Evolutionary conservation across 2,113 vertebrate genomes (phyloP).

Genomic region (Microcebus ravelobensis): DNA sequence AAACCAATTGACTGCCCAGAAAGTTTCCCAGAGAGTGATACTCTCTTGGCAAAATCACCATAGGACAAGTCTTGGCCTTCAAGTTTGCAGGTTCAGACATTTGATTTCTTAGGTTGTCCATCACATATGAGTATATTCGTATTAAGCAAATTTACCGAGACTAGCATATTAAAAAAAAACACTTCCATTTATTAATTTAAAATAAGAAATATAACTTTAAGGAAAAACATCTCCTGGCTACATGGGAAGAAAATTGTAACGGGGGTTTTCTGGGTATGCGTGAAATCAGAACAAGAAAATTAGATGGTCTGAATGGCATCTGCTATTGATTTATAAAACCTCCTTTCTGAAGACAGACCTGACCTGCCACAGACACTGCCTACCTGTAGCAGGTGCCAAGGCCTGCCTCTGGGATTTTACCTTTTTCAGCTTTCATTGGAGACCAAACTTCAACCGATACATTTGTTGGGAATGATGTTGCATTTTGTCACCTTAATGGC

Average conservation of each 20-base stretch:
- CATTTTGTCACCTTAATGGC: not conserved
- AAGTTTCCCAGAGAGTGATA: not conserved
- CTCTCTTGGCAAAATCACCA: not conserved
- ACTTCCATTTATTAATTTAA: not conserved
- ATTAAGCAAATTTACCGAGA: not conserved
- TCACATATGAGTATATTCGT: not conserved
- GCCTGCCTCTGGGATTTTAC: not conserved
- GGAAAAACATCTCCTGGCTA: not conserved
- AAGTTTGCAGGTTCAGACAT: not conserved
- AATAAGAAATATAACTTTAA: not conserved
- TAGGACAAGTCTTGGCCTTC: not conserved
- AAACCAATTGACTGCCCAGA: not conserved
- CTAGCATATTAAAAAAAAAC: not conserved
- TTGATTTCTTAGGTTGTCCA: not conserved
- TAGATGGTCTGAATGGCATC: not conserved
- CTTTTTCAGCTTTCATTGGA: not conserved
- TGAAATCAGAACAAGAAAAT: not conserved
- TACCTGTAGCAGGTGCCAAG: not conserved
- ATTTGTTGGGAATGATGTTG: not conserved
- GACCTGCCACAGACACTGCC: rapidly evolving
- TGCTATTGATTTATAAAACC: not conserved
- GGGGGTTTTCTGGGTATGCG: not conserved
- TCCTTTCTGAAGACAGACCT: not conserved
- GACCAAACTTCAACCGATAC: not conserved
- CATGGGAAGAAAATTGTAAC: not conserved